Percentiles rank a stretch among this genome's conserved stretches.
Conservation (phyloP, 1,140 invertebrate genomes). For the Thaumatotibia leucotreta region DNA sequence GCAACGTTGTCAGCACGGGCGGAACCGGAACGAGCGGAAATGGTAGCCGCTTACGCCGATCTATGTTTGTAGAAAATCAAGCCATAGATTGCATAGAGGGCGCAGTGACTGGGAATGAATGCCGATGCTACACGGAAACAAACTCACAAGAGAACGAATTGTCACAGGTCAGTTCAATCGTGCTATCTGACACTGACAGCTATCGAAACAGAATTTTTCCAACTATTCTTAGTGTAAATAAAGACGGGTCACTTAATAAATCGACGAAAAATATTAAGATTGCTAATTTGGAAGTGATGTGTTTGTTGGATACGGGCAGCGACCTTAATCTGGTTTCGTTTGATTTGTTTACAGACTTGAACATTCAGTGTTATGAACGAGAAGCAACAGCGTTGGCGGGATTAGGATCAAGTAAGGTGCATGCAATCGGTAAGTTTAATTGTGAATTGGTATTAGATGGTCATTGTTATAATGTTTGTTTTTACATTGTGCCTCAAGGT, state of each 20-base stretch:
- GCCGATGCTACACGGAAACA: background rate
- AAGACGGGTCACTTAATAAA: background rate
- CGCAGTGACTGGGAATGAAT: background rate
- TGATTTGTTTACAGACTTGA: background rate
- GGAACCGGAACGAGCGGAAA: background rate
- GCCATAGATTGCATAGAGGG: background rate
- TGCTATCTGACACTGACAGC: no score
- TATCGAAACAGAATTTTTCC: background rate
- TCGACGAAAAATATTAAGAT: background rate
- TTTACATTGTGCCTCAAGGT: slow-evolving; percentile 9
- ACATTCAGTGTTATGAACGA: background rate
- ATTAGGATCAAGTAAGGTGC: background rate
- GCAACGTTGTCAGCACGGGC: background rate
- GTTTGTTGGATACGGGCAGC: background rate
- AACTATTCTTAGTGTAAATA: background rate
- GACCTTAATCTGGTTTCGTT: background rate
- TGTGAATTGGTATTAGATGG: background rate
- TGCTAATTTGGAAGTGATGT: background rate
- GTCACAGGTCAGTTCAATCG: background rate
- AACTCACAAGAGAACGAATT: background rate
- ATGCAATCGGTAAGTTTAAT: background rate
- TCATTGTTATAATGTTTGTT: slow-evolving; percentile 7
- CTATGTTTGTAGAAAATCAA: background rate
- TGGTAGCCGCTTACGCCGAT: background rate
- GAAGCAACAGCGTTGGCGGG: background rate